phyloP scores from a whole-genome alignment of 1,140 invertebrate species.

The Caenorhabditis remanei region DNA sequence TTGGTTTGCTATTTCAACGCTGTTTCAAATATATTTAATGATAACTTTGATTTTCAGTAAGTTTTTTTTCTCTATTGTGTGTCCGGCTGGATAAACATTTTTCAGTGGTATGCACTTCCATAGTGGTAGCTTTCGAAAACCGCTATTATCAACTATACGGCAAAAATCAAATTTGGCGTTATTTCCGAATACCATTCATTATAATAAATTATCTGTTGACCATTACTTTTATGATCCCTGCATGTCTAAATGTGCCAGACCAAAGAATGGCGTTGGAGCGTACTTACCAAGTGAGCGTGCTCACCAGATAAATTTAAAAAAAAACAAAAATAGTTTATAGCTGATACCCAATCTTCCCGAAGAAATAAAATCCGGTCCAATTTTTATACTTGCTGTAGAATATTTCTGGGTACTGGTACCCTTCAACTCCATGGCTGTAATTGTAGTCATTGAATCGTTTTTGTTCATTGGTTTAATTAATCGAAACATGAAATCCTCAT shows the following conservation, averaged over 20 bases:
- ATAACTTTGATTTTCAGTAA: neutral
- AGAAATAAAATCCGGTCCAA: neutral
- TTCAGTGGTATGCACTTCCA: neutral
- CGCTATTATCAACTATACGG: neutral
- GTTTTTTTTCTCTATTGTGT: neutral
- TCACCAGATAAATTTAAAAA: neutral
- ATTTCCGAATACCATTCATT: neutral
- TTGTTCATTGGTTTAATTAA: neutral
- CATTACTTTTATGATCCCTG: neutral
- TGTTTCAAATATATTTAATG: neutral
- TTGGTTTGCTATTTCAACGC: neutral
- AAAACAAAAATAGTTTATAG: neutral
- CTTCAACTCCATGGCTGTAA: too few relatives aligned
- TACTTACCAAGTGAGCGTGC: neutral
- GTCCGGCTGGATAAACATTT: neutral
- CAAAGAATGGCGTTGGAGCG: neutral
- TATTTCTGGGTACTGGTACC: neutral
- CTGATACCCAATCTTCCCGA: neutral
- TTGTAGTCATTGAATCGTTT: too few relatives aligned
- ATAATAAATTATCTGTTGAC: neutral
- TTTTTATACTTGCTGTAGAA: neutral
- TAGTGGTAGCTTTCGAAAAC: neutral
- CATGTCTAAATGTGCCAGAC: neutral
- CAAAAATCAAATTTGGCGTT: neutral
- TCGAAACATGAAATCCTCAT: neutral